Evolutionary conservation across 2,113 vertebrate species (phyloP).

Genomic region (Haliaeetus leucogaster): DNA sequence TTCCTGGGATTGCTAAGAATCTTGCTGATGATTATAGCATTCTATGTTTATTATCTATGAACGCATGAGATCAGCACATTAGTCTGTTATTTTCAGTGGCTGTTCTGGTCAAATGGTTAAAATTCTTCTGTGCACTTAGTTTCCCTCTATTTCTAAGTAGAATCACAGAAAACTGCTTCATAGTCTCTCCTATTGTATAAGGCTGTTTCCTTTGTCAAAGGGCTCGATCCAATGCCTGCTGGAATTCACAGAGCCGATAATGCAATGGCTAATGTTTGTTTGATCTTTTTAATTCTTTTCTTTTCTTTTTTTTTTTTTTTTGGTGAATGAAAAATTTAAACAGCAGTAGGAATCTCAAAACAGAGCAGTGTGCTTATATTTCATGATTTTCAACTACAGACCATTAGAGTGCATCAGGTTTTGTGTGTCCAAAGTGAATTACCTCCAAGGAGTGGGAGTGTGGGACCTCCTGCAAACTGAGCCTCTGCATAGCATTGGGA

Average conservation of each 20-base stretch:
- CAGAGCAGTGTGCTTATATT: not conserved
- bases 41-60: not conserved
- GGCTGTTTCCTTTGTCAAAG: not conserved
- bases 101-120: not conserved
- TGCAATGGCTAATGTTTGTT: not conserved
- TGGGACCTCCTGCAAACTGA: not conserved
- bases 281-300: not conserved
- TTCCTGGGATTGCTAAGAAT: not conserved
- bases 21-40: not conserved
- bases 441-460: not conserved
- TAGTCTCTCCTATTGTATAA: not conserved
- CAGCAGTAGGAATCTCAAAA: not conserved
- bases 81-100: not conserved
- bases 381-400: not conserved
- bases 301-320: not conserved
- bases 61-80: not conserved
- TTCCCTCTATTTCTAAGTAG: not conserved
- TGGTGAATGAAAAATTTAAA: not conserved
- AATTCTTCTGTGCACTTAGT: not conserved
- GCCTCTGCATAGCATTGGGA: fast-evolving
- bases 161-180: not conserved
- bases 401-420: not conserved
- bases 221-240: not conserved
- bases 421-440: not conserved
- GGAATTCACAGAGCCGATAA: not conserved